These are phyloP conservation scores for Plectropomus leopardus DNA, from an alignment of 2,113 vertebrate species.

Conservation along the genomic window DNA sequence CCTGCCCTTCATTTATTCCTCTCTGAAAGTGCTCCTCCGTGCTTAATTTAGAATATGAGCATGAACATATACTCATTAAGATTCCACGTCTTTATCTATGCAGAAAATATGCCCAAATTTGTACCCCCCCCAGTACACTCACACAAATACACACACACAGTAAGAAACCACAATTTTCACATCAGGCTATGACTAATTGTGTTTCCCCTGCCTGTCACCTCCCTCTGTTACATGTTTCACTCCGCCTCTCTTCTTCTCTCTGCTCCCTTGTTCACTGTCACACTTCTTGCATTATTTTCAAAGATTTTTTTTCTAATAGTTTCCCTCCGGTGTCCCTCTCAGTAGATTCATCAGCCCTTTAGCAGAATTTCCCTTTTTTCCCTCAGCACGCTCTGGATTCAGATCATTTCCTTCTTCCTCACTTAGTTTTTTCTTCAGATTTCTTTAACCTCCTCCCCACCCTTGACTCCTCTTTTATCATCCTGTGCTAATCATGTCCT, in stretches of 20 bases:
- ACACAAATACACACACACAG: slow-evolving; percentile 8
- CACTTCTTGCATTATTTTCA: slow-evolving; percentile 54
- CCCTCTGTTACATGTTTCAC: slow-evolving; percentile 52
- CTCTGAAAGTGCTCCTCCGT: slow-evolving; percentile 27
- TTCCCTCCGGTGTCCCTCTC: slow-evolving; percentile 28
- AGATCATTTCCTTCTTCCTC: slow-evolving; percentile 9
- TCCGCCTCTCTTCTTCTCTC: slow-evolving; percentile 14
- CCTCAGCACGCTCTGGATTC: neutral
- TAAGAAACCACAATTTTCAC: slow-evolving; percentile 62
- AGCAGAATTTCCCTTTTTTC: slow-evolving; percentile 5
- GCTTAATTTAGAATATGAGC: slow-evolving; percentile 49
- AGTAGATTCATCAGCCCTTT: slow-evolving; percentile 28
- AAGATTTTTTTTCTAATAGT: slow-evolving; percentile 31
- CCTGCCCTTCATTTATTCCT: slow-evolving; percentile 42
- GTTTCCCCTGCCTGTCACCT: slow-evolving; percentile 56
- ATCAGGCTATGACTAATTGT: slow-evolving; percentile 76
- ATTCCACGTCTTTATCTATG: slow-evolving; percentile 44
- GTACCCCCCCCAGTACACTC: slow-evolving; percentile 4
- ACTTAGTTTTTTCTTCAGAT: neutral
- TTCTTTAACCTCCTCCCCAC: slow-evolving; percentile 38
- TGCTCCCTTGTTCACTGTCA: slow-evolving; percentile 59
- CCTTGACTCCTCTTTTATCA: slow-evolving; percentile 45
- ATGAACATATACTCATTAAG: slow-evolving; percentile 52
- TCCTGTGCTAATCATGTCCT: slow-evolving; percentile 64
- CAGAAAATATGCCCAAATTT: slow-evolving; percentile 46